Evolutionary conservation across 2,113 vertebrate genomes (phyloP), one percentile per base, ranked within the genome.

Genomic region (Ondatra zibethicus): DNA sequence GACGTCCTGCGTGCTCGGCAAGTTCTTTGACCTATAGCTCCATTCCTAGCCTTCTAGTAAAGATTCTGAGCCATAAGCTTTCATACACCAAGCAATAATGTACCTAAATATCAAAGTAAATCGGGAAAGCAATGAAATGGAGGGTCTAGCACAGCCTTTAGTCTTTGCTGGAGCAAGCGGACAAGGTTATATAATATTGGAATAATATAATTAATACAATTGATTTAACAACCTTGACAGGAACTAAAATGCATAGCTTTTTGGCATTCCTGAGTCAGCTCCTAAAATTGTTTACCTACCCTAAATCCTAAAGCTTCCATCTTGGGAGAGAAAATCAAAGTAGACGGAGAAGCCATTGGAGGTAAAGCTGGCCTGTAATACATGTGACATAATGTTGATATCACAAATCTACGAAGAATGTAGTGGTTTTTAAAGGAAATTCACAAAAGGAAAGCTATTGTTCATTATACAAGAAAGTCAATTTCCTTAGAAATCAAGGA

Each of bases 401-500:
- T 10, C 65, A 36, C 45, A 58, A 42, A 55, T 77, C 58, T 82
- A 45, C 42, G 36, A 66, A 68, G 21, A 90, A 87, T 55, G 89
- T 82, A 86, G 76, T 1, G 0, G 77, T 94, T 94, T 93, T 17
- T 42, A 95, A 61, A 63, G 58, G 27, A 73, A 93, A 63, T 17
- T 81, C 94, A 80, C 27, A 47, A 82, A 89, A 68, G 76, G 75
- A 92, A 92, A 94, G 27, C 19, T 8, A 6, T 19, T 16, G 16
- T 93, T 89, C 77, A 55, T 96, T 63, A 93, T 82, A 75, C 75
- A 68, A 50, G 76, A 91, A 93, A 88, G 89, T 76, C 61, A 61
- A 14, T 93, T 96, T 89, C 50, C 58, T 58, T 84, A 42, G 33
- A 85, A 92, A 75, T 90, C 94, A 76, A 88, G 95, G 86, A 96